Conservation (phyloP, 2,888 invertebrate genomes). For the Stenolophus ochropezus region DNA sequence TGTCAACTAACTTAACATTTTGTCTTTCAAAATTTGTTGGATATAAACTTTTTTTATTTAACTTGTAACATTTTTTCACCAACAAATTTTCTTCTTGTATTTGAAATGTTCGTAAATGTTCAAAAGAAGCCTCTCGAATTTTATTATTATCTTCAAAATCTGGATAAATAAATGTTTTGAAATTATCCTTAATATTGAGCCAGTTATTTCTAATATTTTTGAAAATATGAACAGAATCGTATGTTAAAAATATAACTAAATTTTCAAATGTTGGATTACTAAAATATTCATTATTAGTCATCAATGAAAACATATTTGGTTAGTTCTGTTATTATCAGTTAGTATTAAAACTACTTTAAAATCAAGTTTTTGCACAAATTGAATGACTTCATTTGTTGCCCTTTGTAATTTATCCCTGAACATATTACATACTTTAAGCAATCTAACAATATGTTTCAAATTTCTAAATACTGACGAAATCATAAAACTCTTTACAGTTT, state of each 20-base stretch:
- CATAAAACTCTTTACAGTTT: not conserved
- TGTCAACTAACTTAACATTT: too few species aligned
- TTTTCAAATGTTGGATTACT: not conserved
- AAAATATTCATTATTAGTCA: not conserved
- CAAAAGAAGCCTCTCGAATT: not conserved
- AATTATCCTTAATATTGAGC: not conserved
- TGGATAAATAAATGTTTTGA: not conserved
- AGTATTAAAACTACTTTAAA: not conserved
- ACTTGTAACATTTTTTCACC: not conserved
- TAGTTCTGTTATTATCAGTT: not conserved
- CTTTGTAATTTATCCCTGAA: not conserved
- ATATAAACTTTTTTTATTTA: not conserved
- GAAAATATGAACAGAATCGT: not conserved
- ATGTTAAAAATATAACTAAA: not conserved
- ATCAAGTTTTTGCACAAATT: not conserved
- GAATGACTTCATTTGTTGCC: not conserved
- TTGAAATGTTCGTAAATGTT: not conserved
- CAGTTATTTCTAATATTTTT: not conserved
- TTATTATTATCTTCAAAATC: not conserved
- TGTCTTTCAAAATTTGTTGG: too few species aligned
- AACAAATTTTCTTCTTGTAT: not conserved
- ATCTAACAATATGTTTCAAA: not conserved
- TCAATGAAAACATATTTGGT: not conserved
- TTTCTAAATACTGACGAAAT: not conserved
- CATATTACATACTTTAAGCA: not conserved